A percentile compares a stretch with the other conserved stretches of the same genome.
Conservation (phyloP, 2,888 invertebrate genomes). For the Cheilosia soror region DNA sequence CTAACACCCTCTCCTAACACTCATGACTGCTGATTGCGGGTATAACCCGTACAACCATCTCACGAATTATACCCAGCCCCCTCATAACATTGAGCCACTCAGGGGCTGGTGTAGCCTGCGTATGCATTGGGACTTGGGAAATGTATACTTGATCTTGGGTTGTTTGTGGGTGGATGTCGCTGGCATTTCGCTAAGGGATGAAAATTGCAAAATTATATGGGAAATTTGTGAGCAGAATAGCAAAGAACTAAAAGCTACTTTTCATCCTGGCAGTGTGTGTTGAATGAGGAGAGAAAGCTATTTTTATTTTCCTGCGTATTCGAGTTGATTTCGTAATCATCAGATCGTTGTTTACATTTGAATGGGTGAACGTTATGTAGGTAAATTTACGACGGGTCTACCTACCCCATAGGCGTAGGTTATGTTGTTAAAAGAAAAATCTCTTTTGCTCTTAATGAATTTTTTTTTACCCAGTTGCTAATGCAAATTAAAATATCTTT, state of each 20-base stretch:
- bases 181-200: constrained; percentile 9
- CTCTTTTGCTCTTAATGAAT: constrained; percentile 16
- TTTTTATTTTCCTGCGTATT: constrained; percentile 14
- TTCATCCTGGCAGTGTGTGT: constrained; percentile 10
- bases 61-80: constrained; percentile 5
- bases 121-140: constrained; percentile 3
- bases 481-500: constrained; percentile 27
- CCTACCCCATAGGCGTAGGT: not conserved
- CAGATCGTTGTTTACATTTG: constrained; percentile 55
- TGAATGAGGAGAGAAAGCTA: not conserved
- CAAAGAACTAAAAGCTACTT: constrained; percentile 29
- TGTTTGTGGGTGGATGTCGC: constrained; percentile 4
- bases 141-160: constrained; percentile 41
- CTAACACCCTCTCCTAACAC: constrained; percentile 19
- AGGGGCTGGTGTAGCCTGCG: not conserved
- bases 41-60: constrained; percentile 1
- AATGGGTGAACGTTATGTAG: not conserved
- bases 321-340: constrained; percentile 52
- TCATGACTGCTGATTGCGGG: constrained; percentile 27
- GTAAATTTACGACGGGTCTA: constrained; percentile 8
- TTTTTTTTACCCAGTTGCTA: not conserved
- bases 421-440: constrained; percentile 5
- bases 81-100: constrained; percentile 9
- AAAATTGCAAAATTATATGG: constrained; percentile 49
- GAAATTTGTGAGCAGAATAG: constrained; percentile 58